Conservation (phyloP, 1,140 invertebrate species). For the Caenorhabditis briggsae region DNA sequence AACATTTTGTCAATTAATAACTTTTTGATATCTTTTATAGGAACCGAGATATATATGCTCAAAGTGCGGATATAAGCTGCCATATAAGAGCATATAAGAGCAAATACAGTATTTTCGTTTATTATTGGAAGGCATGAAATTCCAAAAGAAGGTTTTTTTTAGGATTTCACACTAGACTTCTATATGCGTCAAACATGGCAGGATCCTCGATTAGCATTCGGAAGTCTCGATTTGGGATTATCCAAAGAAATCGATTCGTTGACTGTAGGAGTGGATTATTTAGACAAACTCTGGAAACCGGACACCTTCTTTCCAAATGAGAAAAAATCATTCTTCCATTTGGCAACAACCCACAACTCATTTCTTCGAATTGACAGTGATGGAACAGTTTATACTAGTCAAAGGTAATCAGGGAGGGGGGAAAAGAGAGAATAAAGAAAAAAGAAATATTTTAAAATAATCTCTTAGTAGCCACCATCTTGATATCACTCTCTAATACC, state of each 20-base stretch:
- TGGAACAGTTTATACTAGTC: conserved; percentile 76
- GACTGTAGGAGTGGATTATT: conserved; percentile 87
- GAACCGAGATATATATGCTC: no score
- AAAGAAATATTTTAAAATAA: not conserved
- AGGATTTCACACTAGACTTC: conserved; percentile 98
- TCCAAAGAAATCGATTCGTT: conserved; percentile 81
- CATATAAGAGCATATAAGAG: no score
- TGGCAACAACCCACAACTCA: conserved; percentile 88
- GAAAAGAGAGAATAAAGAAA: not conserved
- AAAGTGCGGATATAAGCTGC: no score
- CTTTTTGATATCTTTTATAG: no score
- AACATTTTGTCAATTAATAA: no score
- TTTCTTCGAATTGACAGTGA: conserved; percentile 80
- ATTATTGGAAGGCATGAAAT: no score
- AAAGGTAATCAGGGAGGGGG: conserved; percentile 60
- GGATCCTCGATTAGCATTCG: conserved; percentile 91
- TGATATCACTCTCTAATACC: conserved; percentile 15
- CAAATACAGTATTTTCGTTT: no score
- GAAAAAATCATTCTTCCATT: conserved; percentile 97
- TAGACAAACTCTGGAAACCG: conserved; percentile 97
- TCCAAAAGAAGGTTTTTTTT: conserved; percentile 65
- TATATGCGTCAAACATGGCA: conserved; percentile 99
- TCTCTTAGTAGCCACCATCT: not conserved
- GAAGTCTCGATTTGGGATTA: conserved; percentile 85
- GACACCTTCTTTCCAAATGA: conserved; percentile 98